These are phyloP conservation scores for Micromys minutus DNA, from an alignment of 2,113 vertebrate genomes.

Conservation along the genomic window DNA sequence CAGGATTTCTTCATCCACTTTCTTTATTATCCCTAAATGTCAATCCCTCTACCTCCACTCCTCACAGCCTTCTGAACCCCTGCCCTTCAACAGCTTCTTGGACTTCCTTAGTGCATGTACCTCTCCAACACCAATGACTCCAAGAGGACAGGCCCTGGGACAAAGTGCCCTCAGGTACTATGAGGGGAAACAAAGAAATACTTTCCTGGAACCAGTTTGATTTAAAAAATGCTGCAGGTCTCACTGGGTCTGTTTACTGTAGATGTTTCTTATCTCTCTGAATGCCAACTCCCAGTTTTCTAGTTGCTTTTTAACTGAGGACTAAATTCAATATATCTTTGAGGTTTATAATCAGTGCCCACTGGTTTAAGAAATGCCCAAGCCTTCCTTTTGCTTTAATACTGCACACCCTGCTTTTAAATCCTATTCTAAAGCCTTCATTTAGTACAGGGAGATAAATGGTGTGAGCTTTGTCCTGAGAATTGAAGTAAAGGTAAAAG, in stretches of 20 bases:
- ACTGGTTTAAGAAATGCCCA: conserved; percentile 19
- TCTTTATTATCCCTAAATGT: conserved; percentile 53
- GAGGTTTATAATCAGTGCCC: background rate
- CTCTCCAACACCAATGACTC: background rate
- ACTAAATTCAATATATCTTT: conserved; percentile 27
- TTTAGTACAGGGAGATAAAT: background rate
- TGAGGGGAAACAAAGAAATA: background rate
- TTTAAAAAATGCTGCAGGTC: background rate
- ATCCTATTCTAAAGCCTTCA: conserved; percentile 27
- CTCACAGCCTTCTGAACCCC: conserved; percentile 28
- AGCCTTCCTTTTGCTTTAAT: background rate
- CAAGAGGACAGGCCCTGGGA: background rate
- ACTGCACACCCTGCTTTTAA: background rate
- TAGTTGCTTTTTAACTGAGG: conserved; percentile 16
- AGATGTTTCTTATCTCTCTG: background rate
- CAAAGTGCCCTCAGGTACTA: background rate
- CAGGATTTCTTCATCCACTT: background rate
- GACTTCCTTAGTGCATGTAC: background rate
- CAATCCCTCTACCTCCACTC: background rate
- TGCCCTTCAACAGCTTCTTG: background rate
- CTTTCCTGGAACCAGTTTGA: background rate
- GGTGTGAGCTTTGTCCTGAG: background rate
- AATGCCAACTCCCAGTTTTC: conserved; percentile 1
- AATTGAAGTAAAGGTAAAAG: background rate
- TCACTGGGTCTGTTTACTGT: background rate